Evolutionary conservation across 2,888 invertebrate genomes (phyloP).

Genomic region (Sinohyriopsis cumingii): DNA sequence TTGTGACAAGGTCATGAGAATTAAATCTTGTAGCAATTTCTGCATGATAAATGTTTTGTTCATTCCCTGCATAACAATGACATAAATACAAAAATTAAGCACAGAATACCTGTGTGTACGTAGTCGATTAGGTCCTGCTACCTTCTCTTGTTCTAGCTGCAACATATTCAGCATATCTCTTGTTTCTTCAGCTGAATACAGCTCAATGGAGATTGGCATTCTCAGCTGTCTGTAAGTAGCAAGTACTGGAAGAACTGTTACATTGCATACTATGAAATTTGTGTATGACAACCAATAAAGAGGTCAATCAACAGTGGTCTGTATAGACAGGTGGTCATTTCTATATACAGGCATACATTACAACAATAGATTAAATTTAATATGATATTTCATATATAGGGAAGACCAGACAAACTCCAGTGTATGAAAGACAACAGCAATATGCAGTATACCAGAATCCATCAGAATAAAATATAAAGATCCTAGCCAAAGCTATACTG

Average conservation of each 20-base stretch:
- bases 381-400: too few species aligned
- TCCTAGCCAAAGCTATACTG: too few species aligned
- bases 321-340: not conserved
- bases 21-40: too few species aligned
- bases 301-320: not conserved
- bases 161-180: constrained; percentile 44
- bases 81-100: not conserved
- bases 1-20: too few species aligned
- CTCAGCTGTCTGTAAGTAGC: constrained; percentile 48
- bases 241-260: not conserved
- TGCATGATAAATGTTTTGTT: too few species aligned
- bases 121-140: constrained; percentile 32
- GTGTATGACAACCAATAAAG: not conserved
- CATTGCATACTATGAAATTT: not conserved
- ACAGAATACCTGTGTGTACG: constrained; percentile 57
- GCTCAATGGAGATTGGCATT: constrained; percentile 52
- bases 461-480: too few species aligned
- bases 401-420: too few species aligned
- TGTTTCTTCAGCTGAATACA: constrained; percentile 56
- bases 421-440: too few species aligned
- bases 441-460: too few species aligned
- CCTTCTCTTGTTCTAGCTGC: constrained; percentile 34
- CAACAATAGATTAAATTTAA: not conserved
- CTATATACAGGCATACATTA: not conserved
- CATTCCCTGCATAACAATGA: not conserved